Evolutionary conservation across 2,113 vertebrate genomes (phyloP), one percentile per base, ranked within the genome.

Genomic region (Aspidoscelis tigris): DNA sequence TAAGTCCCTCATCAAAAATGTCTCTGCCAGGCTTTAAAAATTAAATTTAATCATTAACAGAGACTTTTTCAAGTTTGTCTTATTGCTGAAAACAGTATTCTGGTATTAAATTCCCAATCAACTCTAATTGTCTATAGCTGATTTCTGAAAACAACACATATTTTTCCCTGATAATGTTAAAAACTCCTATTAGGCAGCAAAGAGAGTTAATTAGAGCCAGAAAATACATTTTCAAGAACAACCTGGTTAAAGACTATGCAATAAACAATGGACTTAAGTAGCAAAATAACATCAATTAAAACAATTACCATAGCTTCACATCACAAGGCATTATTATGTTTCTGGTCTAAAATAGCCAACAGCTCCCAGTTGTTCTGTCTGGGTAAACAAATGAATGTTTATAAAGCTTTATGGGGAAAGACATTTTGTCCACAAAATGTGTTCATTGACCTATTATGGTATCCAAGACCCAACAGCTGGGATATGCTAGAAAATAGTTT

Each of bases 221-320:
- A 53, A 76, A 86, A 74, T 16, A 12, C 55, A 86, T 72, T 83
- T 78, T 69, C 81, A 68, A 82, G 73, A 5, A 87, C 65, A 80
- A 84, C 16, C 76, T 77, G 73, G 79, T 81, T 77, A 77, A 77
- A 70, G 82, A 84, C 33, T 65, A 82, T 66, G 24, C 58, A 82
- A 64, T 82, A 82, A 85, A 79, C 69, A 85, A 80, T 88, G 7
- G 80, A 12, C 72, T 53, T 70, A 82, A 78, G 81, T 0, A 86
- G 76, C 47, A 70, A 43, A 68, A 74, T 44, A 82, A 84, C 33
- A 75, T 39, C 78, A 87, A 84, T 84, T 68, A 73, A 85, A 86
- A 24, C 53, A 71, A 68, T 68, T 66, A 84, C 7, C 71, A 65
- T 58, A 58, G 61, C 24, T 53, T 43, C 77, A 61, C n/a, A 39